Evolutionary conservation across 1,140 invertebrate genomes (phyloP), one percentile per base, ranked within the genome.

Genomic region (Ectropis grisescens): DNA sequence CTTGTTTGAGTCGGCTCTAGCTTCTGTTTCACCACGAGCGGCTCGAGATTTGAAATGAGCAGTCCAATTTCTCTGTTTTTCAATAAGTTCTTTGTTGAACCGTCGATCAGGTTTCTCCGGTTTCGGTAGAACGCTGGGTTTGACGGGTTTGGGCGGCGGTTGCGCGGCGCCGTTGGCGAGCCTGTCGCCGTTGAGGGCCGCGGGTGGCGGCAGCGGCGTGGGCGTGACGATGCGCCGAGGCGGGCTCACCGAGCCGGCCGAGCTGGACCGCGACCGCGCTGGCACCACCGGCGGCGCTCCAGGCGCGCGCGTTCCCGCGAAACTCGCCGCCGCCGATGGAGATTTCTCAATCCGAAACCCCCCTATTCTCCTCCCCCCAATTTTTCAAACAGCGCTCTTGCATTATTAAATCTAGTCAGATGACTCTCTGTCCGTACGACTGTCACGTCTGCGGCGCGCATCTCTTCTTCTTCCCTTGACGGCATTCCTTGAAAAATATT

Each of bases 321-420:
- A 81, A 37, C 71, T 81, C 2, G 74, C 66, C 8, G 76, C 76
- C 2, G 78, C 75, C 11, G 82, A 83, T 7, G 80, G 72, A 4
- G 79, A 82, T 47, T 83, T 83, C 39, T 82, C 80, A 43, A 82
- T 82, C 26, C 71, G 60, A 45, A 75, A 86, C 13, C 84, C 72
- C 41, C n/a, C 85, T 83, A 58, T 88, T 89, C 49, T 92, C 90
- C 38, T 91, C 90, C n/a, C 12, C 94, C 94, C 36, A 97, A 84
- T 60, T 95, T 95, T 71, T 97, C 95, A 78, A 98, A 97, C 12
- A 98, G 85, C 13, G 95, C 95, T 16, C 94, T 84, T 0, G 95
- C 95, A 74, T 92, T 95, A 65, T 96, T 96, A 75, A 98, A 97
- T 29, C 95, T 83, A 10, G 93, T 90, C 43, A 95, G 88, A 66